Base-by-base conservation (phyloP, 2,888 invertebrate genomes). In the Notodonta dromedarius region DNA sequence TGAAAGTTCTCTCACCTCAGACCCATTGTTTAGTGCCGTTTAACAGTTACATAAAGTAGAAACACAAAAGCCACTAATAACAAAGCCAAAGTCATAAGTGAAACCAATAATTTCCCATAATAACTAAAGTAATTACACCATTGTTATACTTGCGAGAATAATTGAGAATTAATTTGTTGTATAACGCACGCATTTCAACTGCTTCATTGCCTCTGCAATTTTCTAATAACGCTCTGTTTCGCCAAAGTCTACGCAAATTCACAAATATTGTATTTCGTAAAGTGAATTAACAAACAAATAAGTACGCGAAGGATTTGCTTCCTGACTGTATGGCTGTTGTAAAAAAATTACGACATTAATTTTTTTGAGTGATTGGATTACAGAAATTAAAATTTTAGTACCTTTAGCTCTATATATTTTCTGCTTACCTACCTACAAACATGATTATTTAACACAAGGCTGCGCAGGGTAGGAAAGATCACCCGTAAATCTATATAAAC, bases 61-160 rank as follows among this genome's bases (percentile, higher is more conserved):
- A 65, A 56, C 60, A 77, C 73, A 76, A 78, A 72, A 69, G 67
- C 57, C 39, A 51, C n/a, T 9, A 59, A 53, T 57, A 69, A 69
- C 73, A 68, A 71, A 69, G 67, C 68, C 56, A 60, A 64, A 65
- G 67, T 56, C 60, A 59, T 66, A 66, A 72, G 69, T 66, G 72
- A 78, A 77, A 67, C 72, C 71, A 75, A 77, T 70, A 58, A 70
- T 68, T 71, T 76, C 67, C 63, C 63, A 74, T 67, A 66, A 66
- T 71, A 70, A 71, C 66, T 58, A 57, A 70, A 65, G 53, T 76
- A 71, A 73, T 69, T 69, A 70, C 55, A 40, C 68, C 57, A 72
- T 78, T 78, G 77, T 76, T 67, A 62, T 57, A 64, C 62, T 71
- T 67, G 63, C 61, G 62, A 62, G 59, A 67, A 69, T 32, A 59